Conservation (phyloP, 2,888 invertebrate genomes). For the Mongoloraphidia duomilia region DNA sequence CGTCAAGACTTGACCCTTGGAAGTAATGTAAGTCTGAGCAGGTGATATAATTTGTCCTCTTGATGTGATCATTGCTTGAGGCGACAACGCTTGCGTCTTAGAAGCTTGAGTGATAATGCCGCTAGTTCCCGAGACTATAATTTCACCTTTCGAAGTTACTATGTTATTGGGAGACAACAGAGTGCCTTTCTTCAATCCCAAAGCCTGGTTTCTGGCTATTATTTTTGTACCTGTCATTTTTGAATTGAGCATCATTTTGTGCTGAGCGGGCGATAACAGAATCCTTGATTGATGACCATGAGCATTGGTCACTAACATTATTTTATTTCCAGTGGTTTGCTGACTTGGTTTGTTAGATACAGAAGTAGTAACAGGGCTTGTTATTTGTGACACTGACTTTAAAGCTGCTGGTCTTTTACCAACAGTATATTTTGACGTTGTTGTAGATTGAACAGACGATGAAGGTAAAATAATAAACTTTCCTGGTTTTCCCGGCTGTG, state of each 20-base stretch:
- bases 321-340: conserved; percentile 32
- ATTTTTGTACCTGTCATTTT: conserved; percentile 23
- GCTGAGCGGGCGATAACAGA: conserved; percentile 44
- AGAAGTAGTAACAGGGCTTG: conserved; percentile 19
- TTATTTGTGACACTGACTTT: conserved; percentile 20
- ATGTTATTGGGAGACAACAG: conserved; percentile 13
- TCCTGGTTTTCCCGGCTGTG: conserved; percentile 19
- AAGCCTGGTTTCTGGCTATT: conserved; percentile 9
- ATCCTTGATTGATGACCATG: conserved; percentile 45
- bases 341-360: neutral
- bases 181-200: conserved; percentile 13
- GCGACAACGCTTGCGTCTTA: conserved; percentile 17
- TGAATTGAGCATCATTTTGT: conserved; percentile 38
- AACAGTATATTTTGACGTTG: conserved; percentile 21
- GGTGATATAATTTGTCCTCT: conserved; percentile 38
- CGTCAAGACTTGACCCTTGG: conserved; percentile 26
- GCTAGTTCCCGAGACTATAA: conserved; percentile 7
- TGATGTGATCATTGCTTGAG: conserved; percentile 37
- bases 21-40: conserved; percentile 26
- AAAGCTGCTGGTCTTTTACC: conserved; percentile 33
- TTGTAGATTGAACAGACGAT: conserved; percentile 10
- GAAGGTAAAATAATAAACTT: conserved; percentile 21
- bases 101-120: neutral
- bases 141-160: conserved; percentile 15
- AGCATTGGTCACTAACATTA: conserved; percentile 49